Evolutionary conservation across 2,113 vertebrate genomes (phyloP), one percentile per base, ranked within the genome.

Genomic region (Chaetorhynchus papuensis): DNA sequence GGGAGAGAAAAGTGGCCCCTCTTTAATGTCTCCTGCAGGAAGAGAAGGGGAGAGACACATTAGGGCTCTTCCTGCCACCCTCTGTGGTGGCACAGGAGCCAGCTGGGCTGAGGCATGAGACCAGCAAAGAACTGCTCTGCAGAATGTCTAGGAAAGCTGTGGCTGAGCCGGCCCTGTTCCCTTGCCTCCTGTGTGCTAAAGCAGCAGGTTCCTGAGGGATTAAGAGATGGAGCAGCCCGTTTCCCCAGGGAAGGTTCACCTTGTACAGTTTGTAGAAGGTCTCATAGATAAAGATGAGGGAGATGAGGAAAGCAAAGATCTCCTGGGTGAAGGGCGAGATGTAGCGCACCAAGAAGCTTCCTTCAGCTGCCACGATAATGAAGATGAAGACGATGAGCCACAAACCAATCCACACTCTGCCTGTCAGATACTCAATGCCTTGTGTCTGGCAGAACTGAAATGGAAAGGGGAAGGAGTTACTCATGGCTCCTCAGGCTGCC

Each of bases 261-360:
- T 99, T 98, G 93, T 99, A 97, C 80, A 99, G 98, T 89, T 99
- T 99, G 52, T 99, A 98, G 97, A 99, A 99, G 33, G 99, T 99
- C 98, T 99, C 99, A 2, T 98, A 99, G 97, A 99, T 99, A 98
- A 99, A 99, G 97, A 99, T 99, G 93, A 99, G 98, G 17, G 99
- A 99, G 94, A 99, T 99, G 77, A 99, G 99, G 94, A 99, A 99
- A 83, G 99, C 99, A 17, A 99, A 99, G 90, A 99, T 99, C 98
- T 99, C 99, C 98, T 99, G 99, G 64, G 99, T 99, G 93, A 99
- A 99, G 4, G 99, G 99, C 1, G 99, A 99, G 98, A 99, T 99
- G 94, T 99, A 99, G 91, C 99, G 99, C 63, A 99, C 99, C 19
- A 99, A 98, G 96, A 99, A 99, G 96, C 99, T 99, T 60, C 99